Evolutionary conservation across 2,888 invertebrate genomes (phyloP), one percentile per base, ranked within the genome.

Genomic region (Orthosia gracilis): DNA sequence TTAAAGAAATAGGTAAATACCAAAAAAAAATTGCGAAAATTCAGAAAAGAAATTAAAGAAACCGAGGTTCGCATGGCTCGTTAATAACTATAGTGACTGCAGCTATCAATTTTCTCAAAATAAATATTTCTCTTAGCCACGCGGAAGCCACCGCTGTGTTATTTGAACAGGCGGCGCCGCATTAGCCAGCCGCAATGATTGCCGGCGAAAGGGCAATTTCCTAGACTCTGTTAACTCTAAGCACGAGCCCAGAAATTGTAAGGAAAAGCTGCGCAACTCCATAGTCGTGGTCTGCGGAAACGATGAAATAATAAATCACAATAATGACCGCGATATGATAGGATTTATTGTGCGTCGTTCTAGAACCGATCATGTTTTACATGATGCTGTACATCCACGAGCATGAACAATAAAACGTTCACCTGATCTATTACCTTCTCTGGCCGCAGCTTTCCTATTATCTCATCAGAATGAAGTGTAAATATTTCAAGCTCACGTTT

Each of bases 101-200:
- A 91, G 88, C 93, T 93, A 94, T 94, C 91, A 94, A 94, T 94
- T 95, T 94, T 85, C 92, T 91, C 89, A 93, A 94, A 94, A 94
- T 94, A 95, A 94, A 95, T 93, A 94, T 93, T 93, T 93, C 92
- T 86, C 89, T 91, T 89, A 90, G 90, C 90, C 87, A 94, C 90
- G 94, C 95, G 95, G 96, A 95, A 95, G 95, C 93, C 86, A 88
- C 92, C 88, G 91, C 92, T 89, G 89, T 93, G 90, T 93, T 94
- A 94, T 94, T 94, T 91, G 91, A 91, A 90, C 90, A 92, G 91
- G 91, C 91, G 88, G 91, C 88, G 88, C 87, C 82, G 92, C 92
- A 94, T 94, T 93, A 94, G 92, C 91, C 89, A 88, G 89, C 91
- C 90, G 93, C 93, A 94, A 94, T 95, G 92, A 94, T 93, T 92